Conservation (phyloP, 1,140 invertebrate genomes). For the Zophobas morio region DNA sequence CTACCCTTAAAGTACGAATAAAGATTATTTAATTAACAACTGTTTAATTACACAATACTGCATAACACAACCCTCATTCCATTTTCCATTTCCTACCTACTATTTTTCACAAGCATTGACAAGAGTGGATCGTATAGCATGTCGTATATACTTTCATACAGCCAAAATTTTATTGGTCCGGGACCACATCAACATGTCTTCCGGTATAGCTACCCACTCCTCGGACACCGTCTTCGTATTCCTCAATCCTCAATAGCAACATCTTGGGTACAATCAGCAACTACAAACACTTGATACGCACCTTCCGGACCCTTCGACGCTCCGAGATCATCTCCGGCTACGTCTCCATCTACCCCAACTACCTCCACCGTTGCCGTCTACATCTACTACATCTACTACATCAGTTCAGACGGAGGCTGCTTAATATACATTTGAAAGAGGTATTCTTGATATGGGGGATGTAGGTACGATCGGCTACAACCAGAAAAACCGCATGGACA, state of each 20-base stretch:
- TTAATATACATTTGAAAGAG: too few relatives aligned
- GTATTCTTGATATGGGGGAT: too few relatives aligned
- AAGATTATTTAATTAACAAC: too few relatives aligned
- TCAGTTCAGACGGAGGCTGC: slow-evolving; percentile 97
- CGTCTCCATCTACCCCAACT: slow-evolving; percentile 94
- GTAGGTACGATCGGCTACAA: slow-evolving; percentile 96
- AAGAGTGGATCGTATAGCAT: too few relatives aligned
- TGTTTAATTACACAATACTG: too few relatives aligned
- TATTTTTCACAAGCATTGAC: too few relatives aligned
- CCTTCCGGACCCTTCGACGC: slow-evolving; percentile 88
- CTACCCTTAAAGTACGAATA: too few relatives aligned
- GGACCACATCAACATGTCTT: slow-evolving; percentile 84
- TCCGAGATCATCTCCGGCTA: slow-evolving; percentile 90
- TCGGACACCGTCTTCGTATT: slow-evolving; percentile 86
- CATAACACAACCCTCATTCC: too few relatives aligned
- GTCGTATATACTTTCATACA: too few relatives aligned
- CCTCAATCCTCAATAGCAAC: slow-evolving; percentile 96
- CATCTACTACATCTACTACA: too few relatives aligned
- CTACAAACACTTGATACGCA: slow-evolving; percentile 78
- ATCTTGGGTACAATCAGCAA: slow-evolving; percentile 89
- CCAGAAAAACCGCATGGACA: slow-evolving; percentile 97
- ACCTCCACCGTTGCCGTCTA: slow-evolving; percentile 90
- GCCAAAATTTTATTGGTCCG: too few relatives aligned
- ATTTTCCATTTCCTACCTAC: too few relatives aligned
- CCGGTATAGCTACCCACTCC: slow-evolving; percentile 89